These are phyloP conservation scores for Chloebia gouldiae DNA, from an alignment of 2,113 vertebrate genomes.

Conservation along the genomic window DNA sequence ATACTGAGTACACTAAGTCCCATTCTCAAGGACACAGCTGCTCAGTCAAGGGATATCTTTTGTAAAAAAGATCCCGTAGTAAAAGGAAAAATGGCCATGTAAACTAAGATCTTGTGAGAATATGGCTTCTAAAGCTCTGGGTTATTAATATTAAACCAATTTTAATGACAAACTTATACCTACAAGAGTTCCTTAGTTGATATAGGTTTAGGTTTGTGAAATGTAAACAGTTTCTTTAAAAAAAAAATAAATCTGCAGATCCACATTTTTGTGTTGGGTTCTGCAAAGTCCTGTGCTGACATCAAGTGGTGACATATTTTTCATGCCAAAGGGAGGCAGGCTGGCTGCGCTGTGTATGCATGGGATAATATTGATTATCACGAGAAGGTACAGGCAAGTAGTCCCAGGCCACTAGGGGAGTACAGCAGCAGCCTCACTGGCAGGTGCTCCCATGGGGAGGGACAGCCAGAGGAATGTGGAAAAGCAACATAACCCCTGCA, in stretches of 20 bases:
- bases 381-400: fast-evolving
- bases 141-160: neutral
- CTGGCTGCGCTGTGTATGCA: neutral
- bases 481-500: fast-evolving
- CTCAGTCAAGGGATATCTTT: neutral
- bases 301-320: constrained; percentile 39
- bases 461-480: neutral
- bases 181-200: neutral
- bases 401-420: too few species aligned
- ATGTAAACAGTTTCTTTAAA: neutral
- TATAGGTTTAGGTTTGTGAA: neutral
- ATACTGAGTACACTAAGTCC: neutral
- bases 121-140: neutral
- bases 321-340: neutral
- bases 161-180: neutral
- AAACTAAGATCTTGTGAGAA: neutral
- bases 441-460: fast-evolving
- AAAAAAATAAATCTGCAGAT: neutral
- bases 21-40: neutral
- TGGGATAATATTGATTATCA: fast-evolving
- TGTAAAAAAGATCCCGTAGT: neutral
- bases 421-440: neutral
- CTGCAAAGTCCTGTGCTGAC: constrained; percentile 36
- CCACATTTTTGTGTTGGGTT: neutral
- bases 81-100: neutral